A percentile compares a stretch with the other conserved stretches of the same genome.
Evolutionary conservation across 2,113 vertebrate species (phyloP).

Genomic region (Rhinopomastus cyanomelas): DNA sequence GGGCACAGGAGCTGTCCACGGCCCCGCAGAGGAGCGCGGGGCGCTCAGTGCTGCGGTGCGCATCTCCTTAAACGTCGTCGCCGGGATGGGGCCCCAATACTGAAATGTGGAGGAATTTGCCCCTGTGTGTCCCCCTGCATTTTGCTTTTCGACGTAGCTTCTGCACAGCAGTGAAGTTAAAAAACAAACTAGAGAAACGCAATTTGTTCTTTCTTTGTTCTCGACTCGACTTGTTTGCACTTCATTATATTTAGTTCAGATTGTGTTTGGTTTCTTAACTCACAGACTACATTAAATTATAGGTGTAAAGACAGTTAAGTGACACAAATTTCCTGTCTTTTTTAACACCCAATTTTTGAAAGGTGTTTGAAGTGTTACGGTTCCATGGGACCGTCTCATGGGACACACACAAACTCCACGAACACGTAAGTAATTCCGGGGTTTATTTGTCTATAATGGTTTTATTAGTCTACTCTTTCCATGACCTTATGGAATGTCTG

Average conservation of each 20-base stretch:
- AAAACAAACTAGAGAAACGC: too few relatives aligned
- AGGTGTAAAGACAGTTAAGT: neutral
- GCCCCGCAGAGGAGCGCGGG: rapidly evolving
- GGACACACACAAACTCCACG: neutral
- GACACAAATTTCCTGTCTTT: too few relatives aligned
- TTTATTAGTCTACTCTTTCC: neutral
- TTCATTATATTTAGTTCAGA: neutral
- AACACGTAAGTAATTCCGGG: neutral
- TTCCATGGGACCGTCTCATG: neutral
- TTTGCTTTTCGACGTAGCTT: neutral
- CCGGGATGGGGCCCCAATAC: neutral
- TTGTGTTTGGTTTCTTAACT: neutral
- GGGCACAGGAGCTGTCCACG: too few relatives aligned
- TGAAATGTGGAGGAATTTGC: neutral
- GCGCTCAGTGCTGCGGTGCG: rapidly evolving
- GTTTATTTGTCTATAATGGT: too few relatives aligned
- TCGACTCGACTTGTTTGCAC: rapidly evolving
- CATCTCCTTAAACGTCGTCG: rapidly evolving
- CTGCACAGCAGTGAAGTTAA: too few relatives aligned
- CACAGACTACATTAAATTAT: neutral
- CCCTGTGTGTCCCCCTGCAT: neutral
- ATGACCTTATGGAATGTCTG: rapidly evolving
- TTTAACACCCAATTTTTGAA: neutral
- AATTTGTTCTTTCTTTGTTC: too few relatives aligned
- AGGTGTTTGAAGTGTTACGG: neutral